phyloP scores from a whole-genome alignment of 2,113 vertebrate genomes.

The Motacilla alba region DNA sequence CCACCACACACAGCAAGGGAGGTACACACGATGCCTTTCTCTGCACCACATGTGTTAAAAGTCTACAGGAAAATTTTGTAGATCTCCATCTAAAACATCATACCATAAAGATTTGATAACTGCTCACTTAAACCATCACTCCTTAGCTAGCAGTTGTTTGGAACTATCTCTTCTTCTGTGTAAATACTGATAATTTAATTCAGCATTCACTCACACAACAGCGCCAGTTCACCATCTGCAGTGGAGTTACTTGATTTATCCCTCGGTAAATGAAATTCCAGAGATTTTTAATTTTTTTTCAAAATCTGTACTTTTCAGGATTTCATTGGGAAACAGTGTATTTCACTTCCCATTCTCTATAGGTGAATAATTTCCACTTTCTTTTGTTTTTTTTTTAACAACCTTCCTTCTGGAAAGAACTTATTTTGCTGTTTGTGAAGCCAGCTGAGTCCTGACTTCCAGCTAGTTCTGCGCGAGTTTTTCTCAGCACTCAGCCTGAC shows the following conservation, averaged over 20 bases:
- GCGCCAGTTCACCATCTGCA: not conserved
- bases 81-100: not conserved
- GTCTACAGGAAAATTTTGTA: not conserved
- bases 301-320: not conserved
- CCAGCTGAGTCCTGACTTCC: not conserved
- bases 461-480: not conserved
- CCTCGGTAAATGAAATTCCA: not conserved
- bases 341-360: not conserved
- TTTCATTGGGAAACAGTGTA: not conserved
- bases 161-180: not conserved
- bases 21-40: accelerated
- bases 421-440: not conserved
- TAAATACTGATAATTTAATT: not conserved
- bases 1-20: not conserved
- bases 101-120: not conserved
- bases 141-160: not conserved
- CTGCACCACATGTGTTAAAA: not conserved
- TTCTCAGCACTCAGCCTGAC: not conserved
- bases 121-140: not conserved
- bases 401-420: not conserved
- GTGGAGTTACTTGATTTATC: not conserved
- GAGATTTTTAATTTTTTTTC: not conserved
- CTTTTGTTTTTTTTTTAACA: not conserved
- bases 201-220: not conserved
- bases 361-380: not conserved